A percentile compares a stretch with the other conserved stretches of the same genome.
These are phyloP conservation scores for Salpingus planirostris DNA, from an alignment of 2,888 invertebrate genomes.

Conservation along the genomic window DNA sequence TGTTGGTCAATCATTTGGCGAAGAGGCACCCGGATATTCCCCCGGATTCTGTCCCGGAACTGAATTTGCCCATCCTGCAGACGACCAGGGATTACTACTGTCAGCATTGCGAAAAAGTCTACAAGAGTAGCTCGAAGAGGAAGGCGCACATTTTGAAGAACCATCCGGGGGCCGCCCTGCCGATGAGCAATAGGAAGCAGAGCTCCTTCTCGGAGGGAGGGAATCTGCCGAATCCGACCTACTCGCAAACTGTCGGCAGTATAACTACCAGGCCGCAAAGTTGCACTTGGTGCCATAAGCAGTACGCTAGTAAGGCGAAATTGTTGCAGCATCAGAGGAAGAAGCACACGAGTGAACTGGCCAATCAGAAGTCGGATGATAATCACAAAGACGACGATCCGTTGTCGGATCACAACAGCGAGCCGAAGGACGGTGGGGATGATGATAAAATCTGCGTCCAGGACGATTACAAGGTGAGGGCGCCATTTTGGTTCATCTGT, in stretches of 20 bases:
- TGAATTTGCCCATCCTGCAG: constrained; percentile 68
- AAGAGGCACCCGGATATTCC: constrained; percentile 62
- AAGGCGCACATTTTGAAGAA: constrained; percentile 73
- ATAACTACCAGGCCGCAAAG: constrained; percentile 61
- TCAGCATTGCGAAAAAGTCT: constrained; percentile 72
- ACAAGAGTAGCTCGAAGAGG: constrained; percentile 76
- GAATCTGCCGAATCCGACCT: constrained; percentile 52
- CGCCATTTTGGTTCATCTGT: constrained; percentile 5
- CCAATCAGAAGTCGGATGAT: constrained; percentile 6
- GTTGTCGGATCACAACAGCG: constrained; percentile 4
- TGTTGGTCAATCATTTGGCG: constrained; percentile 77
- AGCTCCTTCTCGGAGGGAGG: constrained; percentile 29
- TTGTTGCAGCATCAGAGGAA: constrained; percentile 60
- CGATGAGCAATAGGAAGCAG: constrained; percentile 43
- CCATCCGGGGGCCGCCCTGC: constrained; percentile 69
- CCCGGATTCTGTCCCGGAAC: constrained; percentile 59
- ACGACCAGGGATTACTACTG: constrained; percentile 75
- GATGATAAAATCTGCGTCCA: no score
- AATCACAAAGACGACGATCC: not conserved
- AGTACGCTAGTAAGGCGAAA: constrained; percentile 74
- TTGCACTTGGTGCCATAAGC: constrained; percentile 76
- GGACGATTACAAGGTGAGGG: no score
- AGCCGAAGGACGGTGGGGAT: constrained; percentile 1
- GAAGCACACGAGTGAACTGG: constrained; percentile 47
- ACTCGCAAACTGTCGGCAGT: constrained; percentile 63